Evolutionary conservation across 1,140 invertebrate species (phyloP).

Genomic region (Phocides pigmalion): DNA sequence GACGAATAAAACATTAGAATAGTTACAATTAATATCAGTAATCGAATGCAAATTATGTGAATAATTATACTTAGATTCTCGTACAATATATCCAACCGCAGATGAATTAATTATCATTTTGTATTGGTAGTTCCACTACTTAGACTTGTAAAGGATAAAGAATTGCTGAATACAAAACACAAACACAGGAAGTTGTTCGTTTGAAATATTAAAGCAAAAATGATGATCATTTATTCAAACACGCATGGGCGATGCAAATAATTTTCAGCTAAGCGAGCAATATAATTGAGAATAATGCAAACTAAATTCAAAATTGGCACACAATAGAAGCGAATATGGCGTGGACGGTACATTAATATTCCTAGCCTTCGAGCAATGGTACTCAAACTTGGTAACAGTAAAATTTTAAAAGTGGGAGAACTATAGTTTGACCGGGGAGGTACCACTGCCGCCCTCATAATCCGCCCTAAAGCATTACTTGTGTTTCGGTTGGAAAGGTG

Average conservation of each 20-base stretch:
- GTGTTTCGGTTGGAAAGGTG: no score
- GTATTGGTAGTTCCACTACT: background rate
- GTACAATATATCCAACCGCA: no score
- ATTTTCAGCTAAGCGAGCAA: slow-evolving; percentile 31
- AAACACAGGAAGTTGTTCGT: slow-evolving; percentile 18
- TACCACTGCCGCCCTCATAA: no score
- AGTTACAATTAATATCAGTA: no score
- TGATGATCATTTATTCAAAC: slow-evolving; percentile 31
- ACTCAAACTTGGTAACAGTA: slow-evolving; percentile 4
- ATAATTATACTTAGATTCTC: no score
- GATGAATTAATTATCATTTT: background rate
- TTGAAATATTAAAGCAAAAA: slow-evolving; percentile 29
- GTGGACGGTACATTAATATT: slow-evolving; percentile 46
- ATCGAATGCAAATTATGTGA: no score
- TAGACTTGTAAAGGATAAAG: background rate
- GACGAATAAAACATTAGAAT: no score
- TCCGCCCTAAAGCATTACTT: no score
- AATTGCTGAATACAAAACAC: slow-evolving; percentile 1
- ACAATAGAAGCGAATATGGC: slow-evolving; percentile 38
- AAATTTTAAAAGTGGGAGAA: no score
- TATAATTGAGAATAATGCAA: slow-evolving; percentile 36
- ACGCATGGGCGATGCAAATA: slow-evolving; percentile 27
- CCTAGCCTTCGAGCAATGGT: slow-evolving; percentile 30
- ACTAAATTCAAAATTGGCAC: slow-evolving; percentile 40
- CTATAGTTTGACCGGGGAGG: no score